These are phyloP conservation scores for Nephrocerus scutellatus DNA, from an alignment of 2,888 invertebrate genomes.

Conservation along the genomic window DNA sequence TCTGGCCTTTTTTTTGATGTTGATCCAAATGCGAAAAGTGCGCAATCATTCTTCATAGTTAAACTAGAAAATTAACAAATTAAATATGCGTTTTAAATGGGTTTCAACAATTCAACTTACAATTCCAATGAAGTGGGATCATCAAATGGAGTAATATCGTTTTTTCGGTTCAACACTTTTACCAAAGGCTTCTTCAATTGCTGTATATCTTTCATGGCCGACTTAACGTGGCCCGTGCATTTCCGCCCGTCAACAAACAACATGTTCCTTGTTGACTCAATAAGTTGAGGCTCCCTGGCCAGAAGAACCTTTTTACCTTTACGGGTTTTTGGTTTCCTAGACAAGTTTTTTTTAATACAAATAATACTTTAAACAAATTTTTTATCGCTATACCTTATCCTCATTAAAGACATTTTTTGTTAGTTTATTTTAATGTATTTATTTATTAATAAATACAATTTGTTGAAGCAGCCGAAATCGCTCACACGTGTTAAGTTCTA, in stretches of 20 bases:
- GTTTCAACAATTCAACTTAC: conserved; percentile 54
- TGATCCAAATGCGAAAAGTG: conserved; percentile 84
- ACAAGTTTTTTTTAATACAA: conserved; percentile 27
- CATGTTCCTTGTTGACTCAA: conserved; percentile 79
- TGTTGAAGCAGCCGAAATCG: neutral
- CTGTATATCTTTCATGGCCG: conserved; percentile 78
- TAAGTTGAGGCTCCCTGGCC: conserved; percentile 75
- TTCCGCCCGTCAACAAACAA: conserved; percentile 81
- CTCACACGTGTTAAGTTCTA: neutral
- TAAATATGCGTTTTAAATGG: conserved; percentile 78
- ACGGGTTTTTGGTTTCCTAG: conserved; percentile 81
- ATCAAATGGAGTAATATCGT: conserved; percentile 90
- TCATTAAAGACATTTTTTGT: conserved; percentile 39
- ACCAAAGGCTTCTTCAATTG: conserved; percentile 81
- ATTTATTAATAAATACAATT: neutral
- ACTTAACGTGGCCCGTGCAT: conserved; percentile 61
- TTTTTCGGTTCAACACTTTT: conserved; percentile 67
- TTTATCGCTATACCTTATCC: conserved; percentile 34
- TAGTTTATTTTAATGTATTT: conserved; percentile 10
- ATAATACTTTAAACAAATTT: neutral
- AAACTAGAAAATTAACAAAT: conserved; percentile 59
- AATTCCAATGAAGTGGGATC: conserved; percentile 74
- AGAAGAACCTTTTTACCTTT: conserved; percentile 79
- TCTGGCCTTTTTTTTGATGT: conserved; percentile 94
- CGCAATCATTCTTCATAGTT: conserved; percentile 76